Conservation (phyloP, 2,797 vertebrate genomes). For the Hemitrygon akajei region DNA sequence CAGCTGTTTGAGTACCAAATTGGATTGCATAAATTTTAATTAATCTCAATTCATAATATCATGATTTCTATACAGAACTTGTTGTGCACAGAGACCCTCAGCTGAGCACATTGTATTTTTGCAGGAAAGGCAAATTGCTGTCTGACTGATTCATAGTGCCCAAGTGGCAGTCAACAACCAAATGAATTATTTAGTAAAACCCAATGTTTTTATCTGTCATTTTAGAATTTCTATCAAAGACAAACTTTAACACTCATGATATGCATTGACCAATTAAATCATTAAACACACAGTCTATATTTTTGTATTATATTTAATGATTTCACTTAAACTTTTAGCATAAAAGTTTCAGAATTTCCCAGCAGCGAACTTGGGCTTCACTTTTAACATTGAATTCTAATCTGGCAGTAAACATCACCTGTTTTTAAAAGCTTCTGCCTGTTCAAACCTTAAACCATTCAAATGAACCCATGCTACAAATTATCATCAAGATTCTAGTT, state of each 20-base stretch:
- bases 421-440: no score
- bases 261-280: not conserved
- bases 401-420: not conserved
- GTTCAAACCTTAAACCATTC: not conserved
- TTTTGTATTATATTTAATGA: not conserved
- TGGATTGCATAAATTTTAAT: slow-evolving; percentile 22
- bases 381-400: not conserved
- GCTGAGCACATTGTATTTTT: not conserved
- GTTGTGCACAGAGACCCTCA: not conserved
- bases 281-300: not conserved
- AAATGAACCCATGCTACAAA: not conserved
- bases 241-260: not conserved
- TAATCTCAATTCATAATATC: not conserved
- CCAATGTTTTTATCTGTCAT: not conserved
- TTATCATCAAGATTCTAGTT: not conserved
- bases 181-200: not conserved
- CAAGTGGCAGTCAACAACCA: not conserved
- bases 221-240: not conserved
- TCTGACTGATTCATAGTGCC: not conserved
- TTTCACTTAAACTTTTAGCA: not conserved
- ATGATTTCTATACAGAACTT: not conserved
- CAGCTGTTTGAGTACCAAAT: slow-evolving; percentile 21
- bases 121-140: not conserved
- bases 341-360: not conserved
- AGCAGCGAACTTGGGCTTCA: not conserved